Evolutionary conservation across 2,888 invertebrate species (phyloP).

Genomic region (Trilocha varians): DNA sequence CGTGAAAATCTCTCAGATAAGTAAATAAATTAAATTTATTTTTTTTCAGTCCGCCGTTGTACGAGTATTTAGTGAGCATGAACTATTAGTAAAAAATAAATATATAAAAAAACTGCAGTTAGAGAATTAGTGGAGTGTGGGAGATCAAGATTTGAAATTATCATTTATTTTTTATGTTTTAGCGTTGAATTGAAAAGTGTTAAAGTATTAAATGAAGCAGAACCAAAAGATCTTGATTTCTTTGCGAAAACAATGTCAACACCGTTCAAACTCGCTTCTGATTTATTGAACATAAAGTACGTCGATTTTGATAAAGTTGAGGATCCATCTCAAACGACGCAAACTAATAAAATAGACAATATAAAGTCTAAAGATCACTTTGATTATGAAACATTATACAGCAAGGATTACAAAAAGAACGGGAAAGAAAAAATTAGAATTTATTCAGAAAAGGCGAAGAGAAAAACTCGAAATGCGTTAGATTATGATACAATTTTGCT

Average conservation of each 20-base stretch:
- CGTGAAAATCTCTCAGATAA: too few species aligned
- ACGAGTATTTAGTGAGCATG: too few species aligned
- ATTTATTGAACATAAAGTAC: conserved; percentile 10
- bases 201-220: conserved; percentile 24
- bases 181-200: conserved; percentile 56
- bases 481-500: background rate
- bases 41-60: too few species aligned
- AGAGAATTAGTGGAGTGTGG: background rate
- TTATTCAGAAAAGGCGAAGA: conserved; percentile 41
- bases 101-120: too few species aligned
- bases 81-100: too few species aligned
- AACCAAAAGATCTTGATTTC: conserved; percentile 10
- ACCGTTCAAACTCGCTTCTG: conserved; percentile 8
- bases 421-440: conserved; percentile 44
- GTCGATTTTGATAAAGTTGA: conserved; percentile 5
- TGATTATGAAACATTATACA: conserved; percentile 45
- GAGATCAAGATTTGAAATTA: background rate
- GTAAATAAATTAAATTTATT: too few species aligned
- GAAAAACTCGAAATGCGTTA: conserved; percentile 27
- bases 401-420: conserved; percentile 42
- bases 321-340: conserved; percentile 13
- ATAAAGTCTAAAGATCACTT: conserved; percentile 19
- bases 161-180: conserved; percentile 16
- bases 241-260: conserved; percentile 10
- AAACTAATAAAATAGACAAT: conserved; percentile 9